phyloP scores from a whole-genome alignment of 2,797 vertebrate species.

The Potorous gilbertii region DNA sequence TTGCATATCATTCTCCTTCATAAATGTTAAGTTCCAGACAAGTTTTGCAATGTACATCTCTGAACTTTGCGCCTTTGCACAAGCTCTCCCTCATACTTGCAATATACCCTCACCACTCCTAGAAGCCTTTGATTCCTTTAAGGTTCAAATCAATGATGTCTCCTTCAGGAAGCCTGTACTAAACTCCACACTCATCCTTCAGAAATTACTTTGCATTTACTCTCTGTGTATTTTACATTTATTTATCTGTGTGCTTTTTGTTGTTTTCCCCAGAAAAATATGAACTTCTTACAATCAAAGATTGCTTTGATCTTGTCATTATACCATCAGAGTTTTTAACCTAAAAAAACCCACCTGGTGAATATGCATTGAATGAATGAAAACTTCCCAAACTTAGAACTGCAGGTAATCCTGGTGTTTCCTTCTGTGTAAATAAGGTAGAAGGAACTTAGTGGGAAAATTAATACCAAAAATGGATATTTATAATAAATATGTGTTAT shows the following conservation, averaged over 20 bases:
- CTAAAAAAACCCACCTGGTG: neutral
- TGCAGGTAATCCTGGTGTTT: neutral
- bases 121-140: neutral
- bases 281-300: neutral
- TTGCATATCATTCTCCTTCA: neutral
- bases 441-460: neutral
- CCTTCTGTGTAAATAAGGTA: neutral
- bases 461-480: neutral
- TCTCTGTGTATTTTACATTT: neutral
- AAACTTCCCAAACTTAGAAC: neutral
- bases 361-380: neutral
- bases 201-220: neutral
- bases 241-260: neutral
- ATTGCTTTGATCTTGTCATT: neutral
- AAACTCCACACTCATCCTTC: neutral
- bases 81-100: neutral
- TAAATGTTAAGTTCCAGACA: neutral
- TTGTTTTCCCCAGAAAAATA: neutral
- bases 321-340: neutral
- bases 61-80: too few species aligned
- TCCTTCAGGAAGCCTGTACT: neutral
- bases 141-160: neutral
- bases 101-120: rapidly evolving
- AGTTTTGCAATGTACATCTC: neutral
- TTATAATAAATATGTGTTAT: neutral